Evolutionary conservation across 2,113 vertebrate genomes (phyloP), one percentile per base, ranked within the genome.

Genomic region (Paracanthobrama guichenoti): DNA sequence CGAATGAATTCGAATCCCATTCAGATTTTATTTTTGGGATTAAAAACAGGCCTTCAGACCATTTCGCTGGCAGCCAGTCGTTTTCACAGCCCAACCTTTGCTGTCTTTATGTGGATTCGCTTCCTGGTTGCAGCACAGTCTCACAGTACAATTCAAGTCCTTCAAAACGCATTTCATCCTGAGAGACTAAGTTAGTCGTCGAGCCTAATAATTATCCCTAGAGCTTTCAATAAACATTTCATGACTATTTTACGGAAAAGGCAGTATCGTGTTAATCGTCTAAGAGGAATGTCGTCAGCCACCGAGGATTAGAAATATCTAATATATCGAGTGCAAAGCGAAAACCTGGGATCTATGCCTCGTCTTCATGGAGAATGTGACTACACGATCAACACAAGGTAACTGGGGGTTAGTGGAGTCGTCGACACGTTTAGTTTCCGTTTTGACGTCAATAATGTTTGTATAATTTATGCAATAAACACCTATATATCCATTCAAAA

Each of bases 121-220:
- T 90, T 90, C 89, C 89, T 90, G 87, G 84, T 88, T 90, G 64
- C 81, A 86, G 74, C 86, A 87, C 80, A 82, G 53, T 88, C 46
- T 46, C 77, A 62, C 24, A 50, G 42, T 22, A 48, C 42, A 64
- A 26, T 31, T 53, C 73, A n/a, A 80, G 82, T 81, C 74, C 57
- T 42, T 24, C 44, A 66, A 87, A 59, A 46, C 74, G 67, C 60
- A 53, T 57, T 28, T 66, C n/a, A 75, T 5, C 35, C 55, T 9
- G 62, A 18, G 79, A 62, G 39, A 48, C 6, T 22, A 48, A 46
- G 11, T 46, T 48, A 13, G 24, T 46, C 28, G 69, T n/a, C 57
- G 83, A 85, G 69, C 7, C n/a, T 18, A 31, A 75, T 28, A 39
- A n/a, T 6, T 28, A 26, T 39, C 79, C 14, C 26, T 3, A 24